A percentile compares a stretch with the other conserved stretches of the same genome.
These are phyloP conservation scores for Panthera uncia DNA, from an alignment of 2,113 vertebrate species.

Conservation along the genomic window DNA sequence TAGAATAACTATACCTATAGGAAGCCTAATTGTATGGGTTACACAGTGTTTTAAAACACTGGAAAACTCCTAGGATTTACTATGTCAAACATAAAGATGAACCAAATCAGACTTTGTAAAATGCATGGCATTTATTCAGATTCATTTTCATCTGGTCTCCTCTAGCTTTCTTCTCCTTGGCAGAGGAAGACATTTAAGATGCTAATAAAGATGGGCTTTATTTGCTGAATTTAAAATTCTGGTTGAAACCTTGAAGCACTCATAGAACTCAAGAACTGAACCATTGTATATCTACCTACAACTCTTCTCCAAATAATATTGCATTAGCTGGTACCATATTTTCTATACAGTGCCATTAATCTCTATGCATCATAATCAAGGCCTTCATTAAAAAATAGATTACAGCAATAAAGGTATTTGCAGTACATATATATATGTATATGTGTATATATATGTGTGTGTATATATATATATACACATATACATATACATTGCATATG, in stretches of 20 bases:
- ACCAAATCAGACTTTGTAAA: background rate
- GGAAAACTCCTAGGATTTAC: background rate
- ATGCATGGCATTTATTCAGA: background rate
- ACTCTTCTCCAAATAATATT: background rate
- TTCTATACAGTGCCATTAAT: background rate
- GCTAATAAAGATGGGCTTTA: background rate
- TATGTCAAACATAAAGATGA: background rate
- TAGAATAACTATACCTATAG: background rate
- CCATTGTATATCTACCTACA: background rate
- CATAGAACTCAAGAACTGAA: background rate
- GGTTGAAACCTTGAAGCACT: background rate
- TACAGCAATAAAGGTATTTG: background rate
- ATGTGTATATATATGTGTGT: too few species aligned
- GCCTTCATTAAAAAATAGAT: background rate
- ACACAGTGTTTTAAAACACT: background rate
- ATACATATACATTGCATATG: too few species aligned
- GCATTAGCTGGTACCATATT: background rate
- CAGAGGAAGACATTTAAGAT: constrained; percentile 35
- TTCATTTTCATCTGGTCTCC: constrained; percentile 1
- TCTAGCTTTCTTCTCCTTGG: background rate
- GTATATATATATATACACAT: too few species aligned
- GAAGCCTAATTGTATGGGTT: background rate
- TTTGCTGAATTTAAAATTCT: constrained; percentile 33
- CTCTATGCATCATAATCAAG: background rate
- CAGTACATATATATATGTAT: background rate